Conservation (phyloP, 2,113 vertebrate species). For the Chionomys nivalis region DNA sequence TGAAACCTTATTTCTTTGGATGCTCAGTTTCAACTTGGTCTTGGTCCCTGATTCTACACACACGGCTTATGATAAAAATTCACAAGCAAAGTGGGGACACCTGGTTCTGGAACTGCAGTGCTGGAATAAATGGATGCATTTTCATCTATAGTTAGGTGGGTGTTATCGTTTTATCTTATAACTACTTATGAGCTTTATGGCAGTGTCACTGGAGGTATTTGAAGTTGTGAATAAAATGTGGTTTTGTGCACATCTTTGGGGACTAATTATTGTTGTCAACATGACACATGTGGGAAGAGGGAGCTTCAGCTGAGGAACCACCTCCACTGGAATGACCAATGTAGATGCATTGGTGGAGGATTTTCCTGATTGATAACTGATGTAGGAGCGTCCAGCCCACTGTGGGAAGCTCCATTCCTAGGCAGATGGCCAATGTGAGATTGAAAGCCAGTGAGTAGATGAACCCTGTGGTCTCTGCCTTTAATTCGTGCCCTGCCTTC, state of each 20-base stretch:
- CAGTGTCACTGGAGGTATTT: neutral
- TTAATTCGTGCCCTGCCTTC: neutral
- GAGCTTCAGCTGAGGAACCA: neutral
- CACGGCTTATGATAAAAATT: neutral
- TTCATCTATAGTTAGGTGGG: neutral
- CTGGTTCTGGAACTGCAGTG: neutral
- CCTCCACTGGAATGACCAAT: no score
- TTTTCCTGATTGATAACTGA: neutral
- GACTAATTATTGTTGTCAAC: neutral
- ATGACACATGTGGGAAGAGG: neutral
- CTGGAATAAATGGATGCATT: no score
- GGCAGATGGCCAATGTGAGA: neutral
- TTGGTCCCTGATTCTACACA: neutral
- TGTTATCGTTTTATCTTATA: neutral
- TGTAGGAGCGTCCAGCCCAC: no score
- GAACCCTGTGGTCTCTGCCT: neutral
- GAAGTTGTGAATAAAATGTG: neutral
- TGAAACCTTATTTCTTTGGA: neutral
- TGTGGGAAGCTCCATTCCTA: neutral
- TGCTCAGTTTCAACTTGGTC: neutral
- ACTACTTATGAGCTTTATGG: neutral
- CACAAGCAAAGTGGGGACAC: neutral
- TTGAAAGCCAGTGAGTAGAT: no score
- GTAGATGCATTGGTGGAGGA: neutral
- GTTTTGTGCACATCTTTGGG: neutral